These are phyloP conservation scores for Limnothrissa miodon DNA, from an alignment of 2,113 vertebrate species.

Conservation along the genomic window DNA sequence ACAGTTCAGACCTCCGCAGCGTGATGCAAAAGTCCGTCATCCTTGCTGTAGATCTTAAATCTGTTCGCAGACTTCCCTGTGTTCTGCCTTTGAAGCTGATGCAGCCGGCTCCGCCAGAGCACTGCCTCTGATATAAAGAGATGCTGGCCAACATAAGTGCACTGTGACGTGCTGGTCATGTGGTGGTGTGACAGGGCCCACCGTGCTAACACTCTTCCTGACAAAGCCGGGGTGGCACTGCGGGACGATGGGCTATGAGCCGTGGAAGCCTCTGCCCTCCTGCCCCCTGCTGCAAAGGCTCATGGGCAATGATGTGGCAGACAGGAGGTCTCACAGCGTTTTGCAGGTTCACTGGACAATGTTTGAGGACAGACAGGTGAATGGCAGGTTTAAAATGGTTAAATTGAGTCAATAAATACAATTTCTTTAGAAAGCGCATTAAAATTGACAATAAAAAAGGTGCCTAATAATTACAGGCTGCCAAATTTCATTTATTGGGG, in stretches of 20 bases:
- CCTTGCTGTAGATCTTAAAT: background rate
- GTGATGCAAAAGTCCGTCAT: background rate
- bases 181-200: background rate
- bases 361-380: background rate
- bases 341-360: too few relatives aligned
- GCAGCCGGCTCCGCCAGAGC: background rate
- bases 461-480: too few relatives aligned
- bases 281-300: background rate
- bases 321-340: background rate
- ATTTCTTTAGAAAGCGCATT: too few relatives aligned
- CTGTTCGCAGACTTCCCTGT: background rate
- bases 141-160: background rate
- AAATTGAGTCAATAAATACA: too few relatives aligned
- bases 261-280: background rate
- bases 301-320: background rate
- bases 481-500: too few relatives aligned
- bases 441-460: too few relatives aligned
- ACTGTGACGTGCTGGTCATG: constrained; percentile 7
- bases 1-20: background rate
- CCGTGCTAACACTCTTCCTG: background rate
- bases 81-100: background rate
- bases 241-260: background rate
- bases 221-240: background rate
- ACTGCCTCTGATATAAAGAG: too few relatives aligned
- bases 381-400: background rate